Percentiles rank a stretch among this genome's conserved stretches.
Evolutionary conservation across 2,797 vertebrate genomes (phyloP).

Genomic region (Dallia pectoralis): DNA sequence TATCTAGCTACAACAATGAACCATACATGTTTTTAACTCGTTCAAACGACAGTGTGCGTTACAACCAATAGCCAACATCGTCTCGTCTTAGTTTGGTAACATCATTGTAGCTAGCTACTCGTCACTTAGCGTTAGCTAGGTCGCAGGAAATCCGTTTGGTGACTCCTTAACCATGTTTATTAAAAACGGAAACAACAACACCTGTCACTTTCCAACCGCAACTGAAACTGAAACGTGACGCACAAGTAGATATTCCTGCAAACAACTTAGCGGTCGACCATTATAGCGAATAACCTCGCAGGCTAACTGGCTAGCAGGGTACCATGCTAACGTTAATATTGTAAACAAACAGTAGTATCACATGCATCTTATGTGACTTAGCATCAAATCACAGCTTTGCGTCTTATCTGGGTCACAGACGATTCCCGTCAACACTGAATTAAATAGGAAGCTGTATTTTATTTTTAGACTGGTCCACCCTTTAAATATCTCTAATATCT

Average conservation of each 20-base stretch:
- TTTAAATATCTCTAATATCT: too few species aligned
- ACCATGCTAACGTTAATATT: not conserved
- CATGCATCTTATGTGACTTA: not conserved
- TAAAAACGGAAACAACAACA: not conserved
- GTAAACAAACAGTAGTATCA: not conserved
- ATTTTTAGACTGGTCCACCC: too few species aligned
- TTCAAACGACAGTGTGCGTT: not conserved
- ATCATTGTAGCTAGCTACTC: not conserved
- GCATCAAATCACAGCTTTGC: not conserved
- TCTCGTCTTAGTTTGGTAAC: not conserved
- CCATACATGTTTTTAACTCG: not conserved
- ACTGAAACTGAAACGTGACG: not conserved
- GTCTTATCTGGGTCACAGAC: not conserved
- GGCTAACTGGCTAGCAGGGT: too few species aligned
- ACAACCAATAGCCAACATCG: too few species aligned
- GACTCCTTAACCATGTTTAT: not conserved
- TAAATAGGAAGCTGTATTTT: not conserved
- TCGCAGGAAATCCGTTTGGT: not conserved
- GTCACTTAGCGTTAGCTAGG: not conserved
- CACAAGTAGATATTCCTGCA: not conserved
- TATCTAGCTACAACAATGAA: not conserved
- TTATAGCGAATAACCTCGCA: too few species aligned
- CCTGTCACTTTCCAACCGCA: slow-evolving; percentile 2
- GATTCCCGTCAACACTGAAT: not conserved
- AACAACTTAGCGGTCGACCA: not conserved